These are phyloP conservation scores for Cataglyphis cursor DNA, from an alignment of 2,888 invertebrate species.

Conservation along the genomic window DNA sequence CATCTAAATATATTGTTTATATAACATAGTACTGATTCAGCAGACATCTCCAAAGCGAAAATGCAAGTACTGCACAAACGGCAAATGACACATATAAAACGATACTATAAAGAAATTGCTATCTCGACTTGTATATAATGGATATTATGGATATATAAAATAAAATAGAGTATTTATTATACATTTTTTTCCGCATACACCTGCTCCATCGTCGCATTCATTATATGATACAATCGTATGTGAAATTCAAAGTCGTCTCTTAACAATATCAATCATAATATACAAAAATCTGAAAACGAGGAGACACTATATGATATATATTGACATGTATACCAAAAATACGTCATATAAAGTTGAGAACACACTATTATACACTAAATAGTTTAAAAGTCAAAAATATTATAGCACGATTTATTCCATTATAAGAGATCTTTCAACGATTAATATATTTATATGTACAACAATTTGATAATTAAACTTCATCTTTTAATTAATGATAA, in stretches of 20 bases:
- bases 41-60: not conserved
- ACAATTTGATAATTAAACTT: slow-evolving; percentile 10
- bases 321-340: not conserved
- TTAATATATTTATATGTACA: slow-evolving; percentile 18
- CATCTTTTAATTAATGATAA: not conserved
- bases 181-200: not conserved
- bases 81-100: slow-evolving; percentile 32
- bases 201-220: not conserved
- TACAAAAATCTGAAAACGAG: not conserved
- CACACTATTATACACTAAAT: slow-evolving; percentile 7
- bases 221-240: not conserved
- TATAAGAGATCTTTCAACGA: not conserved
- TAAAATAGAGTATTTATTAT: slow-evolving; percentile 19
- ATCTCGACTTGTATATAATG: slow-evolving; percentile 1
- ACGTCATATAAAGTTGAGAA: slow-evolving; percentile 3
- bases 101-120: slow-evolving; percentile 10
- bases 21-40: slow-evolving; percentile 14
- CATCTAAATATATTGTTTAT: slow-evolving; percentile 16
- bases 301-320: not conserved
- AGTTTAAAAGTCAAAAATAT: slow-evolving; percentile 35
- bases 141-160: slow-evolving; percentile 33
- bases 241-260: slow-evolving; percentile 22
- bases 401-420: not conserved
- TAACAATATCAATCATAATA: slow-evolving; percentile 1
- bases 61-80: slow-evolving; percentile 22